Percentiles rank a stretch among this genome's conserved stretches.
Evolutionary conservation across 2,113 vertebrate genomes (phyloP).

Genomic region (Grammomys surdaster): DNA sequence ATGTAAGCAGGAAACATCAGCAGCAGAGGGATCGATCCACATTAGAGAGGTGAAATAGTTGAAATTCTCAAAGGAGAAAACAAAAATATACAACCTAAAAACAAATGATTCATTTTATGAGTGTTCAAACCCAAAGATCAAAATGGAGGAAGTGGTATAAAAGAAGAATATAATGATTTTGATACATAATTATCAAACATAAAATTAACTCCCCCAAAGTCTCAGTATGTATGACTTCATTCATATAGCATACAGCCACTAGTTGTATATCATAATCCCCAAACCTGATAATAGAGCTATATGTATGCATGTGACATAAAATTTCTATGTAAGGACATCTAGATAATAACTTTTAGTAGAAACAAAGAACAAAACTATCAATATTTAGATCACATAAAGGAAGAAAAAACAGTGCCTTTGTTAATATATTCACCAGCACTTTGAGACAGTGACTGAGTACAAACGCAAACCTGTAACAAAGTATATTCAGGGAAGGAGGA

Average conservation of each 20-base stretch:
- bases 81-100: not conserved
- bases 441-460: constrained; percentile 81
- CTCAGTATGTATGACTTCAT: constrained; percentile 62
- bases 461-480: constrained; percentile 77
- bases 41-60: not conserved
- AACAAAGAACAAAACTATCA: constrained; percentile 74
- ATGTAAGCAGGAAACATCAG: not conserved
- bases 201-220: constrained; percentile 44
- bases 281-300: constrained; percentile 79
- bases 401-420: constrained; percentile 70
- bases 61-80: not conserved
- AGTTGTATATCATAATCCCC: constrained; percentile 45
- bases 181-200: constrained; percentile 77
- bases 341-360: constrained; percentile 80
- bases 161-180: constrained; percentile 40
- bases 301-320: constrained; percentile 80
- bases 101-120: not conserved
- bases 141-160: constrained; percentile 5
- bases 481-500: constrained; percentile 82
- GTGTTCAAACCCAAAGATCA: not conserved
- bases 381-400: constrained; percentile 77
- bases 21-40: not conserved
- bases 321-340: constrained; percentile 83
- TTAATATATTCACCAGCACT: constrained; percentile 77
- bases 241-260: constrained; percentile 41